These are phyloP conservation scores for Engystomops pustulosus DNA, from an alignment of 2,113 vertebrate genomes.

Conservation along the genomic window DNA sequence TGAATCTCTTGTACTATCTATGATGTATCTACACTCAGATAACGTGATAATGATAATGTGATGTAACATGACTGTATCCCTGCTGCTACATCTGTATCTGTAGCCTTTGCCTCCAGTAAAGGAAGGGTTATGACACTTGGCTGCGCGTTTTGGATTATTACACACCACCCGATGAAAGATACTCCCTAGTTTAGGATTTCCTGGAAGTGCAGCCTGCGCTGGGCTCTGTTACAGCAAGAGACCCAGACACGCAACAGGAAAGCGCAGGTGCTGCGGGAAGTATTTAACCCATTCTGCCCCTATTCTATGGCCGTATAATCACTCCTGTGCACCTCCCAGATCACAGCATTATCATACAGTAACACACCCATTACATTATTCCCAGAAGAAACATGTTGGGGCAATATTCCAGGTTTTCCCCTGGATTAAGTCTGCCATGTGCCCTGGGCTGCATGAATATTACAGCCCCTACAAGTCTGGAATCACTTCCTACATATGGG, in stretches of 20 bases:
- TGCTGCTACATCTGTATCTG: background rate
- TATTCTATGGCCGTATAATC: background rate
- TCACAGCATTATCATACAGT: background rate
- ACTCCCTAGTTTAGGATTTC: conserved; percentile 44
- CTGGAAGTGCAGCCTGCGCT: conserved; percentile 41
- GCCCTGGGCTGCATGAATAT: too few species aligned
- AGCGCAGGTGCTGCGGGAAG: conserved; percentile 42
- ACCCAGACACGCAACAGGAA: conserved; percentile 9
- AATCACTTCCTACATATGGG: too few species aligned
- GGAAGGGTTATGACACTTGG: background rate
- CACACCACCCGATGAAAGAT: conserved; percentile 43
- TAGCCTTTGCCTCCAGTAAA: background rate
- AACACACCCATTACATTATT: background rate
- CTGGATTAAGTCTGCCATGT: too few species aligned
- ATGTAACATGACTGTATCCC: background rate
- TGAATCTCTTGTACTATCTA: background rate
- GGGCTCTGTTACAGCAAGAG: background rate
- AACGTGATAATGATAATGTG: background rate
- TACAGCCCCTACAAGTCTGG: too few species aligned
- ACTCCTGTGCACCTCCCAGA: conserved; percentile 24
- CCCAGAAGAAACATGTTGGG: background rate
- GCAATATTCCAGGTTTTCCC: too few species aligned
- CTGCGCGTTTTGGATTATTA: conserved; percentile 10
- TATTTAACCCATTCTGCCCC: background rate
- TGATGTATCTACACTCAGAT: background rate